Evolutionary conservation across 2,113 vertebrate species (phyloP), one percentile per base, ranked within the genome.

Genomic region (Leucopsar rothschildi): DNA sequence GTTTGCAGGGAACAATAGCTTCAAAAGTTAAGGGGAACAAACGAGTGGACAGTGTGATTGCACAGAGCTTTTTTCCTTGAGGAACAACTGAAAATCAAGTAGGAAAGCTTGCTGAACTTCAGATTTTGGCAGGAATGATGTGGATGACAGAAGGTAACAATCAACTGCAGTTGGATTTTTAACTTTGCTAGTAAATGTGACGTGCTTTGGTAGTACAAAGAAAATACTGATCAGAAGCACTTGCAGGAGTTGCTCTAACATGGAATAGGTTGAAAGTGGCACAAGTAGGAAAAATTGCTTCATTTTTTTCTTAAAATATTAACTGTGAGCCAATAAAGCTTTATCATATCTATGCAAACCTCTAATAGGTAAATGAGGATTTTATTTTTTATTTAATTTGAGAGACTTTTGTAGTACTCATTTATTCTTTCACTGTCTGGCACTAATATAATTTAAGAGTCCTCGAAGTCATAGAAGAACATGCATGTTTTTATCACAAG

Each of bases 31-130:
- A 40, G 44, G 56, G 69, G 61, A 63, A 2, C 33, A 29, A 66
- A 10, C 15, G 17, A 29, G 39, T 78, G 39, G 47, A 49, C 57
- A 29, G 45, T 72, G 90, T 82, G 85, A 88, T 90, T 93, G 85
- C 88, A 86, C 82, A 92, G 86, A 93, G 77, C 40, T 87, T 95
- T 94, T 86, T 82, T 50, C 35, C 71, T 65, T 82, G 80, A 82
- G 29, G 28, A 90, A 6, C 50, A 80, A 25, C 37, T 87, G 0
- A 81, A 76, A 92, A 82, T 11, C 14, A 24, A 79, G 15, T 40
- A 71, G 60, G 39, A 78, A 55, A 37, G 47, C 31, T 84, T 64
- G 15, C 25, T 49, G 49, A 64, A 86, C 45, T 42, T 66, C 45
- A 55, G 14, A 16, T 83, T 80, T 86, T 66, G 55, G 50, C 50